Conservation (phyloP, 1,140 invertebrate species). For the Steinernema khuongi region DNA sequence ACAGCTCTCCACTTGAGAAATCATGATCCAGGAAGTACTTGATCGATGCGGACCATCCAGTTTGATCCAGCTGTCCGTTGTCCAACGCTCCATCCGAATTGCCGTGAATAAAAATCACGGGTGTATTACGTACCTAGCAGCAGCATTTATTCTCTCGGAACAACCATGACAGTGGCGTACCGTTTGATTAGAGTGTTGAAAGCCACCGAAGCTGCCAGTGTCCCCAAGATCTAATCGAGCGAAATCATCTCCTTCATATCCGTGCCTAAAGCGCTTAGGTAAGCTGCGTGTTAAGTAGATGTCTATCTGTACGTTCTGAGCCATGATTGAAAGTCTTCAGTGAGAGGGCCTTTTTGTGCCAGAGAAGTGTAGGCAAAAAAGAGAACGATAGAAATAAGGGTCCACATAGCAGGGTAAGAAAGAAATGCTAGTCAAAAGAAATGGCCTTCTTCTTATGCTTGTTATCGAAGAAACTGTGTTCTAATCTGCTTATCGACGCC, state of each 20-base stretch:
- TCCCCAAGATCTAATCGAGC: slow-evolving; percentile 32
- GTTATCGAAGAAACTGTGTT: not conserved
- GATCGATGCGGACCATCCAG: slow-evolving; percentile 27
- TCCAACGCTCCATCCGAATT: slow-evolving; percentile 38
- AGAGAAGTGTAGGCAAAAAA: not conserved
- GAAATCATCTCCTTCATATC: slow-evolving; percentile 39
- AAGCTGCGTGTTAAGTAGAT: not conserved
- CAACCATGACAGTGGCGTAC: slow-evolving; percentile 18
- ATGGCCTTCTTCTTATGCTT: not conserved
- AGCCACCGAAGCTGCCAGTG: slow-evolving; percentile 40
- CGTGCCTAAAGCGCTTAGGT: slow-evolving; percentile 24
- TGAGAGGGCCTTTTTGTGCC: slow-evolving; percentile 22
- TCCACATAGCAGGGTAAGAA: not conserved
- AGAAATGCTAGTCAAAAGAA: not conserved
- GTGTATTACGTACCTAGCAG: slow-evolving; percentile 29
- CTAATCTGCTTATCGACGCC: not conserved
- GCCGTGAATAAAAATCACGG: slow-evolving; percentile 43
- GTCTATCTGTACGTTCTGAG: slow-evolving; percentile 14
- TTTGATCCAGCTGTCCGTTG: not conserved
- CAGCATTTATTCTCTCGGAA: slow-evolving; percentile 19
- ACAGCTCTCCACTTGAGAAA: slow-evolving; percentile 34
- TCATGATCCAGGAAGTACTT: slow-evolving; percentile 28
- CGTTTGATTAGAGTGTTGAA: slow-evolving; percentile 3
- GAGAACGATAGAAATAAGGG: not conserved
- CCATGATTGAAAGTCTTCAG: slow-evolving; percentile 29